Evolutionary conservation across 2,113 vertebrate species (phyloP).

Genomic region (Vidua macroura): DNA sequence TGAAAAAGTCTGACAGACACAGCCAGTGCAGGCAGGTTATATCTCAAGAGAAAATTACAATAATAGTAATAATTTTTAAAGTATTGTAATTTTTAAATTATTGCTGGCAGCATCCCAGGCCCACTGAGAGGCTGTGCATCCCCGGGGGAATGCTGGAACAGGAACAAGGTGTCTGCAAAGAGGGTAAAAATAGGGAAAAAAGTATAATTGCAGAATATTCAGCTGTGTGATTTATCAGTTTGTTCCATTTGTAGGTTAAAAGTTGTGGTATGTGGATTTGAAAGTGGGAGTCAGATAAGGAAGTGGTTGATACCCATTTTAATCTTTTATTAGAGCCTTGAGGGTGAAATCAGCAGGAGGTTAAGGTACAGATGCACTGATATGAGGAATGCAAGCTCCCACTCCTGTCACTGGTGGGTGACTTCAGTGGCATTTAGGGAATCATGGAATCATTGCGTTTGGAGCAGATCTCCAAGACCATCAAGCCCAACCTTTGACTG

Average conservation of each 20-base stretch:
- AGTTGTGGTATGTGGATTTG: neutral
- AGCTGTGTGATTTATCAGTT: neutral
- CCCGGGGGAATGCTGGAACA: neutral
- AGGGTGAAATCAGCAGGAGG: neutral
- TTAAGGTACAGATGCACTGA: neutral
- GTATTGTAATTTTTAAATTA: neutral
- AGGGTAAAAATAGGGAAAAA: neutral
- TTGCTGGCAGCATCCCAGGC: neutral
- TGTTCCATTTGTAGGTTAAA: neutral
- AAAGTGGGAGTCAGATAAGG: neutral
- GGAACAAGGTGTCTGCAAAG: neutral
- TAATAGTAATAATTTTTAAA: neutral
- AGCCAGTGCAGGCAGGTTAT: neutral
- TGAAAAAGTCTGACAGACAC: neutral
- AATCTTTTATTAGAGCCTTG: neutral
- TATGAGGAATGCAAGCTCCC: neutral
- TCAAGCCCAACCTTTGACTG: neutral
- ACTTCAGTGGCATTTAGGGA: neutral
- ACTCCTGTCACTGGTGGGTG: neutral
- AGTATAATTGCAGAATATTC: neutral
- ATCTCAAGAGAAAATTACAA: neutral
- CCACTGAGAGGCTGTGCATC: neutral
- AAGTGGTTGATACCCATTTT: neutral
- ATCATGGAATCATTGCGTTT: neutral
- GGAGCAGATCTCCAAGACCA: neutral